Evolutionary conservation across 1,140 invertebrate genomes (phyloP), one percentile per base, ranked within the genome.

Genomic region (Samia ricini): DNA sequence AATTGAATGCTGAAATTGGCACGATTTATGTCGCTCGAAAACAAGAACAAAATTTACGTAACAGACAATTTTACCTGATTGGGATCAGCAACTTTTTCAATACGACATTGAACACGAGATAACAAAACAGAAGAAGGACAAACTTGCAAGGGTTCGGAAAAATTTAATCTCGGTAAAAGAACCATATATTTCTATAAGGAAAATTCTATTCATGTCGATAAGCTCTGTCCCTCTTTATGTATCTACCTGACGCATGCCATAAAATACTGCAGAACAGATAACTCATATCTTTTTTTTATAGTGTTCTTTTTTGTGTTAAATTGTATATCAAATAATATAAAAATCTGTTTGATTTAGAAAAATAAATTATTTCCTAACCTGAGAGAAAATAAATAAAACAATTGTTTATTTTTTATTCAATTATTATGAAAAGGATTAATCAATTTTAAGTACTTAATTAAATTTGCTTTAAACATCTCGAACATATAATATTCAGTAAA

Each of bases 181-280:
- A 56, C 57, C 18, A 66, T 70, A 66, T 56, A 33, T 66, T 63
- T 69, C 58, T 50, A 60, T 18, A 67, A 62, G 69, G 65, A 61
- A 71, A 71, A 71, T 60, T 67, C 62, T 54, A 64, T 71, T 63
- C 62, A 62, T 64, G 51, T 60, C 60, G 60, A 64, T 68, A 64
- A 65, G 61, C 58, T 61, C 33, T 58, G 60, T 65, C 58, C 54
- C 58, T 66, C 36, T 62, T 66, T 56, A 59, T 61, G 23, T 63
- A 69, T 57, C 20, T 57, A 36, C 56, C 26, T 57, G 23, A 29
- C 24, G 24, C 19, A n/a, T 26, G 24, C 21, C 24, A 56, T 57
- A 36, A 57, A 21, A 57, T 36, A 57, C 6, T 36, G 8, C 26
- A 6, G 26, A 6, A 33, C 15, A 57, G 33, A 42, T 42, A 42